Conservation (phyloP, 2,113 vertebrate genomes). For the Lagopus muta region DNA sequence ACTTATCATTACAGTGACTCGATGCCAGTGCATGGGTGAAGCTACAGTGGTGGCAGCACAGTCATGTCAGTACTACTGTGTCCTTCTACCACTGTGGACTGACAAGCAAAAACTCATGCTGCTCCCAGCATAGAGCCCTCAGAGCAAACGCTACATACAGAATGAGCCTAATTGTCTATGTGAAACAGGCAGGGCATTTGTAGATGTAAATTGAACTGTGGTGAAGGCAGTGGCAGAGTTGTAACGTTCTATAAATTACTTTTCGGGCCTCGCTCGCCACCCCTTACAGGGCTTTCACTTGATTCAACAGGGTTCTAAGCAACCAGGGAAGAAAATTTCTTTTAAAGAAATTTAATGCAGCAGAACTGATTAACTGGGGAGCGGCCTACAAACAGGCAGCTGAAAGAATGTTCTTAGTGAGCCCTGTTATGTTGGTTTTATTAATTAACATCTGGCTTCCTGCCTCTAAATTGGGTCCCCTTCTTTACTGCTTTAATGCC, state of each 20-base stretch:
- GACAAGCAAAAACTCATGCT: not conserved
- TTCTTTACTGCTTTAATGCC: conserved; percentile 57
- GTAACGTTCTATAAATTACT: conserved; percentile 62
- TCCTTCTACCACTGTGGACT: not conserved
- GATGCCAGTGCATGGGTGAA: not conserved
- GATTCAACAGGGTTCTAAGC: conserved; percentile 65
- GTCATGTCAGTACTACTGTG: fast-evolving
- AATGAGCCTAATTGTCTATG: conserved; percentile 17
- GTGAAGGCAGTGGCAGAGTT: conserved; percentile 48
- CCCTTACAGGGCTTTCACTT: conserved; percentile 50
- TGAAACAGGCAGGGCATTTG: conserved; percentile 36
- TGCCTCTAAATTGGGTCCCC: conserved; percentile 48
- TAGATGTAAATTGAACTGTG: conserved; percentile 22
- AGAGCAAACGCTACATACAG: not conserved
- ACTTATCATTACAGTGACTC: not conserved
- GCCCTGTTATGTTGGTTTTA: conserved; percentile 66
- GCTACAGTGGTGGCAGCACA: not conserved
- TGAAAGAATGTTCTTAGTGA: conserved; percentile 57
- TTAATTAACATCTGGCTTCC: conserved; percentile 72
- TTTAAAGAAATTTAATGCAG: conserved; percentile 73
- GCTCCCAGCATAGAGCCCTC: not conserved
- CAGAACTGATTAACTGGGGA: conserved; percentile 71
- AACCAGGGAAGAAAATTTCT: conserved; percentile 65
- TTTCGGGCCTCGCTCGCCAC: not conserved
- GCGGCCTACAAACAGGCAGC: conserved; percentile 67